A percentile compares a stretch with the other conserved stretches of the same genome.
Evolutionary conservation across 2,797 vertebrate species (phyloP).

Genomic region (Cryptoblepharus egeriae): DNA sequence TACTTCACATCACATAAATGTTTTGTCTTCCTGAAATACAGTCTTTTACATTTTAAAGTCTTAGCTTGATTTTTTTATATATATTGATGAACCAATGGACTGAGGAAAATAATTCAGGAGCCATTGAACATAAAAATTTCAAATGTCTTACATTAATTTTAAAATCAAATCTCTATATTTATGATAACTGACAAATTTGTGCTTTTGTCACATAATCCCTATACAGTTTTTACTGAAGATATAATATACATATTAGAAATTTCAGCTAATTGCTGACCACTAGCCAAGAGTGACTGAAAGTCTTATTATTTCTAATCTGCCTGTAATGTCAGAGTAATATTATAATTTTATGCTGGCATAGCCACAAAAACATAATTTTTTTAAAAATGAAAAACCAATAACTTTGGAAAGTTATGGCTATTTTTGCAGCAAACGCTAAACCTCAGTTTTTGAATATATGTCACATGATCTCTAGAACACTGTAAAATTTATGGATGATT

Average conservation of each 20-base stretch:
- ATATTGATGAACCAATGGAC: not conserved
- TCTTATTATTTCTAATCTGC: not conserved
- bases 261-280: not conserved
- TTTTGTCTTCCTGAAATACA: not conserved
- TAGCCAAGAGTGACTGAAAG: constrained; percentile 6
- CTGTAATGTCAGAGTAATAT: not conserved
- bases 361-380: not conserved
- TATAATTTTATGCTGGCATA: not conserved
- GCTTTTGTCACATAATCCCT: not conserved
- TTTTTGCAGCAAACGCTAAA: constrained; percentile 10
- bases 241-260: not conserved
- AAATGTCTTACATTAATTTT: not conserved
- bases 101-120: not conserved
- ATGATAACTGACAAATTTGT: not conserved
- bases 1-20: not conserved
- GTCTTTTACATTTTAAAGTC: not conserved
- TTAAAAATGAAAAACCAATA: not conserved
- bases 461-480: not conserved
- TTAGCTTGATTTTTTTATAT: constrained; percentile 21
- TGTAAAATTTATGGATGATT: constrained; percentile 1
- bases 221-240: not conserved
- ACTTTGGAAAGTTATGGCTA: not conserved
- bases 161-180: not conserved
- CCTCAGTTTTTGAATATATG: not conserved
- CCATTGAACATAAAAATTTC: not conserved